Evolutionary conservation across 1,140 invertebrate genomes (phyloP).

Genomic region (Penaeus japonicus): DNA sequence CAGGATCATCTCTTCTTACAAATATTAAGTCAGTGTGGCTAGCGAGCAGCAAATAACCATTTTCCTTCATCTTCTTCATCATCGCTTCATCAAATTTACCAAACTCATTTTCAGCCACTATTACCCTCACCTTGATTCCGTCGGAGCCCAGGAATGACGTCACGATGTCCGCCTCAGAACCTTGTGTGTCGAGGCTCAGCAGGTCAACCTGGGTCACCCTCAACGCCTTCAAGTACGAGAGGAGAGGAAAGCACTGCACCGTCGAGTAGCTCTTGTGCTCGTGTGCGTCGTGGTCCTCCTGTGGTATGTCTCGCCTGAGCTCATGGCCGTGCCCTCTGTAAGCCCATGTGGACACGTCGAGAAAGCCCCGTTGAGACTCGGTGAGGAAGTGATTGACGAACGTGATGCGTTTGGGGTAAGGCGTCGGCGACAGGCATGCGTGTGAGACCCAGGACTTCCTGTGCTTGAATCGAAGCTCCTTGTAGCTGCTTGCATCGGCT

Average conservation of each 20-base stretch:
- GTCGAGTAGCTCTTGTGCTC: not conserved
- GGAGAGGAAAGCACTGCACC: conserved; percentile 83
- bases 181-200: conserved; percentile 74
- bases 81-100: not conserved
- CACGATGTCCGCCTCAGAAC: conserved; percentile 67
- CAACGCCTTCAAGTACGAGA: conserved; percentile 78
- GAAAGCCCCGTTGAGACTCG: not conserved
- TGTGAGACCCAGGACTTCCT: conserved; percentile 57
- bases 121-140: conserved; percentile 28
- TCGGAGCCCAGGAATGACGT: not conserved
- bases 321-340: conserved; percentile 18
- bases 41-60: conserved; percentile 3
- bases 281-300: not conserved
- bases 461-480: conserved; percentile 53
- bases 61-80: not conserved
- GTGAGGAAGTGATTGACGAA: not conserved
- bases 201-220: conserved; percentile 76
- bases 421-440: conserved; percentile 69
- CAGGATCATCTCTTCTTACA: not conserved
- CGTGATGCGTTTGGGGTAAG: conserved; percentile 61
- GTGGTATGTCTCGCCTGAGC: not conserved
- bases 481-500: conserved; percentile 69
- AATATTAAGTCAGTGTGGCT: not conserved
- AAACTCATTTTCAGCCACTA: conserved; percentile 30
- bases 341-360: not conserved